Conservation (phyloP, 2,888 invertebrate genomes). For the Disparrhopalites patrizii region DNA sequence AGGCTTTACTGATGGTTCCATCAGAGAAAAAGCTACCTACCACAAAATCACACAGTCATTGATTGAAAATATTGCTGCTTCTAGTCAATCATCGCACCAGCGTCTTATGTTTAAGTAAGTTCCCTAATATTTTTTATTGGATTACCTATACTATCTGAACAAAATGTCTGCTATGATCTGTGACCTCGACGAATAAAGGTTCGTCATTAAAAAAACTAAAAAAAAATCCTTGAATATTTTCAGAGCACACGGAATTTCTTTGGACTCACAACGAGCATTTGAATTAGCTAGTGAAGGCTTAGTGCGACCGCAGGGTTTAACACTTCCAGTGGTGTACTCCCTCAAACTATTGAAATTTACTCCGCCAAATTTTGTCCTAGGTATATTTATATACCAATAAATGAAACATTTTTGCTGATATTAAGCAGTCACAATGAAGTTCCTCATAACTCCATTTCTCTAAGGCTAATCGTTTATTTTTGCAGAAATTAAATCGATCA, state of each 20-base stretch:
- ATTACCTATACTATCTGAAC: no score
- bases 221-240: conserved; percentile 47
- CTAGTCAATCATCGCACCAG: conserved; percentile 82
- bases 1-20: conserved; percentile 66
- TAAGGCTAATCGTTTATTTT: conserved; percentile 48
- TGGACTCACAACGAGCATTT: conserved; percentile 83
- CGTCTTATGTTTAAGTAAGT: conserved; percentile 78
- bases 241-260: conserved; percentile 71
- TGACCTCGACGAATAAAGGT: no score
- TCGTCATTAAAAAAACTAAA: no score
- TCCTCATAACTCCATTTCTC: no score
- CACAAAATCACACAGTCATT: conserved; percentile 65
- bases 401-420: neutral
- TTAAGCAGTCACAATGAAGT: conserved; percentile 4
- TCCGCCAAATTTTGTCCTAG: conserved; percentile 78
- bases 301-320: conserved; percentile 67
- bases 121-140: neutral
- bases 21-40: conserved; percentile 66
- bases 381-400: conserved; percentile 53
- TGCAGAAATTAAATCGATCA: conserved; percentile 79
- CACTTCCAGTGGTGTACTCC: conserved; percentile 75
- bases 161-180: no score
- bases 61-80: conserved; percentile 69
- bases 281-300: conserved; percentile 79
- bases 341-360: conserved; percentile 78